These are phyloP conservation scores for Caenorhabditis sp. DNA, from an alignment of 2,888 invertebrate species.

Conservation along the genomic window DNA sequence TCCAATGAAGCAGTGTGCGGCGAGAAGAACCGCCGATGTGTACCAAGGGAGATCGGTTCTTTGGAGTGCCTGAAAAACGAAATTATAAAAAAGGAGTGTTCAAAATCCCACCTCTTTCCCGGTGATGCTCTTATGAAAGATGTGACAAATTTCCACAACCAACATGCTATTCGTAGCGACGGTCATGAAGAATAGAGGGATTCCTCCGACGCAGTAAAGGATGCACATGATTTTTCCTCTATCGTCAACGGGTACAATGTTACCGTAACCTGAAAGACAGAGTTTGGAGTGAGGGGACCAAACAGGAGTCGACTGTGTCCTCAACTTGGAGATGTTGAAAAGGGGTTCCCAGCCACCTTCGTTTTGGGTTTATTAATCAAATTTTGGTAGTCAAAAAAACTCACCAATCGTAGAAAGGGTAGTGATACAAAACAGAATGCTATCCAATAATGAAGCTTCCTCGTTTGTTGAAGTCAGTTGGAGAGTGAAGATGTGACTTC, in stretches of 20 bases:
- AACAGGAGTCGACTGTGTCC: no score
- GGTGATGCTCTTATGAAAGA: conserved; percentile 55
- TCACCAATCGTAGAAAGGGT: conserved; percentile 77
- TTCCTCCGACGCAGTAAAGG: conserved; percentile 74
- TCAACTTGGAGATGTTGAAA: no score
- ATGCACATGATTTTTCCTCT: conserved; percentile 67
- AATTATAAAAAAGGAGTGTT: not conserved
- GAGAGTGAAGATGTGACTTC: conserved; percentile 67
- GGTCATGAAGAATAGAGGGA: conserved; percentile 76
- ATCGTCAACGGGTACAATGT: conserved; percentile 67
- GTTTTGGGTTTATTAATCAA: no score
- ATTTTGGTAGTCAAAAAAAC: not conserved
- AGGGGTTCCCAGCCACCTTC: no score
- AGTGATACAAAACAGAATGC: conserved; percentile 73
- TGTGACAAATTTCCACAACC: conserved; percentile 73
- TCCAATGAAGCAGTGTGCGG: conserved; percentile 73
- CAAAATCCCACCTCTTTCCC: conserved; percentile 7
- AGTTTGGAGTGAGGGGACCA: no score
- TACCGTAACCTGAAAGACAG: conserved; percentile 74
- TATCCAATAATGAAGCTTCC: conserved; percentile 16
- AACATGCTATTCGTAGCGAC: conserved; percentile 75
- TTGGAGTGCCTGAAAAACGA: conserved; percentile 31
- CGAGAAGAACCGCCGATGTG: conserved; percentile 68
- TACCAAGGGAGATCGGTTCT: conserved; percentile 64
- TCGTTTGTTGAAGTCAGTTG: conserved; percentile 53